Percentiles rank a stretch among this genome's conserved stretches.
Evolutionary conservation across 2,797 vertebrate genomes (phyloP).

Genomic region (Hippopotamyrus pictus): DNA sequence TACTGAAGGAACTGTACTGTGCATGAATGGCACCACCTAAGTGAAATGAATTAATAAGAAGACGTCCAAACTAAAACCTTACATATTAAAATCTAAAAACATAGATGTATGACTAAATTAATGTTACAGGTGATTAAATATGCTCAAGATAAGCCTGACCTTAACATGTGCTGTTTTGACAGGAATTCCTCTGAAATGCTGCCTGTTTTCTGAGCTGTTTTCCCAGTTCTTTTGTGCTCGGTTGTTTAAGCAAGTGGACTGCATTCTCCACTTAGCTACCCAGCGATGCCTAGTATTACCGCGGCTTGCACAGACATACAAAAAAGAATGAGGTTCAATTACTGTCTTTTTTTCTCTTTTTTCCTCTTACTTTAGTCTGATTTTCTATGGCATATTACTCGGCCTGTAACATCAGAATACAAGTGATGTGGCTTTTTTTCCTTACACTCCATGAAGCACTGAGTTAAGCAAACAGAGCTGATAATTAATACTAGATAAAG

Average conservation of each 20-base stretch:
- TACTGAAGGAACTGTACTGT: neutral
- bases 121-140: neutral
- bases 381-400: neutral
- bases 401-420: neutral
- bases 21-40: neutral
- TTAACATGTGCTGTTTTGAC: neutral
- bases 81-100: neutral
- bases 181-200: neutral
- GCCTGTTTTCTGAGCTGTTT: neutral
- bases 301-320: neutral
- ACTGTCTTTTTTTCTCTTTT: neutral
- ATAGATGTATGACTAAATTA: neutral
- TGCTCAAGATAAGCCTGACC: neutral
- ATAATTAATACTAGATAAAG: neutral
- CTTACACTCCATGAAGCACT: neutral
- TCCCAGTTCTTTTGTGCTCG: neutral
- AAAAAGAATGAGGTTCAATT: neutral
- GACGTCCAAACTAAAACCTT: neutral
- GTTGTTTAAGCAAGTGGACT: neutral
- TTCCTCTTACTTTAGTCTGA: neutral
- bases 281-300: neutral
- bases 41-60: neutral
- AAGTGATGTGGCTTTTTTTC: neutral
- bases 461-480: neutral
- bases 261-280: neutral